Percentiles rank a stretch among this genome's conserved stretches.
Evolutionary conservation across 2,113 vertebrate genomes (phyloP).

Genomic region (Salvelinus alpinus): DNA sequence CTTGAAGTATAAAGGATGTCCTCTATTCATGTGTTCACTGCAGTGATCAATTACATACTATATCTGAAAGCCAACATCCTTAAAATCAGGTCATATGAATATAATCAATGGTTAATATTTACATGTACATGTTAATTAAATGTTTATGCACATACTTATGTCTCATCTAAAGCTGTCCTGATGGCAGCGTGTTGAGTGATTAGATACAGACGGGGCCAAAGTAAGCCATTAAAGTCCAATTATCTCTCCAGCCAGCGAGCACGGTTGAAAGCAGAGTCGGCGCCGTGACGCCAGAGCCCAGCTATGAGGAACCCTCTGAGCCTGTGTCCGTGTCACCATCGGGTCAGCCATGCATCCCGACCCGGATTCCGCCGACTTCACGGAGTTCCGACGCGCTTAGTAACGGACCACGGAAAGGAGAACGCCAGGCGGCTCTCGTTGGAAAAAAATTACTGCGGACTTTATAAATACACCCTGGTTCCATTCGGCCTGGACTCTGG

Average conservation of each 20-base stretch:
- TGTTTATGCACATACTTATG: background rate
- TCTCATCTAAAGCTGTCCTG: background rate
- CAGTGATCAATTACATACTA: too few relatives aligned
- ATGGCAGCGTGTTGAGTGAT: background rate
- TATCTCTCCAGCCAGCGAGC: background rate
- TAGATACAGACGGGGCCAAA: too few relatives aligned
- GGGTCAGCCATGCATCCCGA: conserved; percentile 7
- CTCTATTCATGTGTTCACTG: too few relatives aligned
- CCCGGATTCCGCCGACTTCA: background rate
- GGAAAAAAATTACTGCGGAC: conserved; percentile 35
- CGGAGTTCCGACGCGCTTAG: background rate
- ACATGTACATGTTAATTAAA: background rate
- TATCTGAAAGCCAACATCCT: too few relatives aligned
- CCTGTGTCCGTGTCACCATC: background rate
- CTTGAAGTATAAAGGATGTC: too few relatives aligned
- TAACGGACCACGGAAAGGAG: background rate
- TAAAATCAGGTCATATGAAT: too few relatives aligned
- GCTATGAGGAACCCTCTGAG: conserved; percentile 11
- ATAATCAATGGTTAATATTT: too few relatives aligned
- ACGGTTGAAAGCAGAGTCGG: background rate
- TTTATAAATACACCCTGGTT: conserved; percentile 50
- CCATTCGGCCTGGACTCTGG: conserved; percentile 13
- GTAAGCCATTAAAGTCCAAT: conserved; percentile 38
- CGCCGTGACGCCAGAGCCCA: conserved; percentile 1
- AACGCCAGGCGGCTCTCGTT: background rate